Percentiles rank a stretch among this genome's conserved stretches.
phyloP scores from a whole-genome alignment of 2,113 vertebrate species.

The Hemiprocne comata region DNA sequence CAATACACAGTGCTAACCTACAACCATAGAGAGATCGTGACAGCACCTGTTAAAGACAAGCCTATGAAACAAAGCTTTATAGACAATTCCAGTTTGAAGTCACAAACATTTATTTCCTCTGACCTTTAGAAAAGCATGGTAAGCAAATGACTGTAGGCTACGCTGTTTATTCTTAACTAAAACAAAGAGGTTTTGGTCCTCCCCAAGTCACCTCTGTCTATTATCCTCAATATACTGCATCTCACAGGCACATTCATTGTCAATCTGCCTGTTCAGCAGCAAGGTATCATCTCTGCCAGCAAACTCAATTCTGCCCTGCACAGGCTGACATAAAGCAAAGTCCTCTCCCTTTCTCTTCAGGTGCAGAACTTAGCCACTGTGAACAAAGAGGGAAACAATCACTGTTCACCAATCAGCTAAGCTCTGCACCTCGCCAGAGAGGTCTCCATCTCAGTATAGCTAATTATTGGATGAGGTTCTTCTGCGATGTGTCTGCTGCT shows the following conservation, averaged over 20 bases:
- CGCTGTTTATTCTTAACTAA: background rate
- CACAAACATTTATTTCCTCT: background rate
- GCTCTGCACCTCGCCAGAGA: slow-evolving; percentile 97
- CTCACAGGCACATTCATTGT: background rate
- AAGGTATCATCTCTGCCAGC: background rate
- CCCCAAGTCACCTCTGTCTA: background rate
- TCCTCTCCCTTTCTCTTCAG: slow-evolving; percentile 92
- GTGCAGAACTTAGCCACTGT: slow-evolving; percentile 99
- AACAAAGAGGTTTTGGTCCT: background rate
- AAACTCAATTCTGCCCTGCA: background rate
- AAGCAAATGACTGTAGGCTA: background rate
- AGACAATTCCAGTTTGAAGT: background rate
- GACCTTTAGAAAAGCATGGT: background rate
- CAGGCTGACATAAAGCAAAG: slow-evolving; percentile 45
- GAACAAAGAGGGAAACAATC: slow-evolving; percentile 99
- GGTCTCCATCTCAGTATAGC: slow-evolving; percentile 69
- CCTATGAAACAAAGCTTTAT: slow-evolving; percentile 7
- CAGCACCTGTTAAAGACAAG: background rate
- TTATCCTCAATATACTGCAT: background rate
- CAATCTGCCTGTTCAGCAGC: background rate
- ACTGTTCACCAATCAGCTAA: slow-evolving; percentile 99
- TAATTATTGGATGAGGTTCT: slow-evolving; percentile 50
- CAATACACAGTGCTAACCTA: background rate
- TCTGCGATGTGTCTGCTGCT: slow-evolving; percentile 24
- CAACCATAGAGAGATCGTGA: background rate